These are phyloP conservation scores for Cyprinodon tularosa DNA, from an alignment of 2,113 vertebrate species.

Conservation along the genomic window DNA sequence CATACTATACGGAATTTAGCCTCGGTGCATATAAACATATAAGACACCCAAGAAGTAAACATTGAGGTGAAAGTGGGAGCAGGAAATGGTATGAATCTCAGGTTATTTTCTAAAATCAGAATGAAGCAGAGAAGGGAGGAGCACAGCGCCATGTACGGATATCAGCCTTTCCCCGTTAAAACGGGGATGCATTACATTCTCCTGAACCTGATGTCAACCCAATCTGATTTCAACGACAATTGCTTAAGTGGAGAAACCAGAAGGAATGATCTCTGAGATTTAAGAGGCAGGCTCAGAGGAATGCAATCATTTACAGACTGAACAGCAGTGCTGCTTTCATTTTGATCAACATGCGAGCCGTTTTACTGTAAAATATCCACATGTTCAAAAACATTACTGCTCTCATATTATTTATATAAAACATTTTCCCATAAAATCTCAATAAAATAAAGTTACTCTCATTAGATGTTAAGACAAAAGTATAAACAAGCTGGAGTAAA, in stretches of 20 bases:
- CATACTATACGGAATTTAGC: conserved; percentile 66
- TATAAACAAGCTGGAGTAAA: conserved; percentile 66
- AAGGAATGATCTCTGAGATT: conserved; percentile 21
- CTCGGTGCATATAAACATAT: conserved; percentile 66
- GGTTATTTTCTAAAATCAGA: conserved; percentile 37
- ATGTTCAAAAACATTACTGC: conserved; percentile 62
- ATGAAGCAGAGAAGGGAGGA: conserved; percentile 69
- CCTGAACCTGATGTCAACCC: conserved; percentile 26
- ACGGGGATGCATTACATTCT: conserved; percentile 21
- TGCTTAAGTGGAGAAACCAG: neutral
- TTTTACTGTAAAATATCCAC: conserved; percentile 51
- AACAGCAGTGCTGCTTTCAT: conserved; percentile 38
- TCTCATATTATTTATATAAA: conserved; percentile 69
- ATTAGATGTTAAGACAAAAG: conserved; percentile 71
- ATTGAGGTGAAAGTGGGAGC: conserved; percentile 69
- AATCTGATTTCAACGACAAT: neutral
- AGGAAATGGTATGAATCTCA: conserved; percentile 55
- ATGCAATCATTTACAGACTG: conserved; percentile 19
- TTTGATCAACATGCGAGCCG: conserved; percentile 29
- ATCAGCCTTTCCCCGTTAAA: conserved; percentile 35
- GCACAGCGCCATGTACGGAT: conserved; percentile 62
- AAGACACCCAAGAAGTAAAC: conserved; percentile 76
- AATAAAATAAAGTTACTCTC: conserved; percentile 78
- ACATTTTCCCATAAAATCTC: conserved; percentile 73
- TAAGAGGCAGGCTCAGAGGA: conserved; percentile 36